These are phyloP conservation scores for Poecilus cupreus DNA, from an alignment of 2,888 invertebrate genomes.

Conservation along the genomic window DNA sequence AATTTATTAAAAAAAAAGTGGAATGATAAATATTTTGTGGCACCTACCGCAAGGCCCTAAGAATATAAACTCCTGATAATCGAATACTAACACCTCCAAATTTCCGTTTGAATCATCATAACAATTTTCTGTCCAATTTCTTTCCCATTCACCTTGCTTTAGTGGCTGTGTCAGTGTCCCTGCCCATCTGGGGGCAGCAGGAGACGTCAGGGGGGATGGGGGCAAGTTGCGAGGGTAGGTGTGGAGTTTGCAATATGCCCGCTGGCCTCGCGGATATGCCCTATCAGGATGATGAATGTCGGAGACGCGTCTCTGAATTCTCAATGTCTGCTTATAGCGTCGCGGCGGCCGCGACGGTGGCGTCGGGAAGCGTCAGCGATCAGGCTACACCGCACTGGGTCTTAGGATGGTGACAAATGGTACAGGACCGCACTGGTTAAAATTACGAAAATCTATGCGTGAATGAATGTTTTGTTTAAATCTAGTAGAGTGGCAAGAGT, in stretches of 20 bases:
- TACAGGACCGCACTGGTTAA: background rate
- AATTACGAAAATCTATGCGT: background rate
- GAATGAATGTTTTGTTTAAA: no score
- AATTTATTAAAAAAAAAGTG: no score
- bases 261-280: constrained; percentile 58
- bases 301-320: constrained; percentile 61
- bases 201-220: background rate
- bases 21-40: no score
- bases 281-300: constrained; percentile 62
- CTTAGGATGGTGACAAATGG: background rate
- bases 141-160: no score
- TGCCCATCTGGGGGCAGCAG: background rate
- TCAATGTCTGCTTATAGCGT: constrained; percentile 61
- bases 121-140: no score
- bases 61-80: no score
- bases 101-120: no score
- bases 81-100: no score
- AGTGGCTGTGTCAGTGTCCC: no score
- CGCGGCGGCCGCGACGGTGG: background rate
- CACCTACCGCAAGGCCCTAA: no score
- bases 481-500: no score
- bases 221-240: constrained; percentile 1
- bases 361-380: background rate
- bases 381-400: background rate
- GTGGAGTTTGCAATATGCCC: constrained; percentile 54